Percentiles rank a stretch among this genome's conserved stretches.
Evolutionary conservation across 2,113 vertebrate genomes (phyloP).

Genomic region (Xenopus borealis): DNA sequence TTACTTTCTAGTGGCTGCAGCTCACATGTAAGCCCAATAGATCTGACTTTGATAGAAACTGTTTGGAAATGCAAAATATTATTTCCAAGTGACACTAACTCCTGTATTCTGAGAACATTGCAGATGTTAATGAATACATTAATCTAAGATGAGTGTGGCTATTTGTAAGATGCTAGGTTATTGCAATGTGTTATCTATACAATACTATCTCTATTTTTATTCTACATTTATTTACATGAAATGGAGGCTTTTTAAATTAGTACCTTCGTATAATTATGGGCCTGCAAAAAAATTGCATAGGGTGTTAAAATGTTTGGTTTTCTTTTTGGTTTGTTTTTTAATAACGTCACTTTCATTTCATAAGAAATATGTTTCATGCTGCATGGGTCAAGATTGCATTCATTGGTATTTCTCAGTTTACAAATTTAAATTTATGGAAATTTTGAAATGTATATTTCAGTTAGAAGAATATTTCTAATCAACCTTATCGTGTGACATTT

Average conservation of each 20-base stretch:
- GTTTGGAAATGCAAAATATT: conserved; percentile 10
- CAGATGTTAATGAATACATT: conserved; percentile 11
- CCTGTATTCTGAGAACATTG: background rate
- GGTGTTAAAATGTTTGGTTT: conserved; percentile 41
- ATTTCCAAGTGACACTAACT: background rate
- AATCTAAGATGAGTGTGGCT: conserved; percentile 23
- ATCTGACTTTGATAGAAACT: conserved; percentile 12
- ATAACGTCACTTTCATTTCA: too few species aligned
- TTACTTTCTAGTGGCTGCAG: background rate
- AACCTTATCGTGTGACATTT: too few species aligned
- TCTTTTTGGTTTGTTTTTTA: background rate
- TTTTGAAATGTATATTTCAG: too few species aligned
- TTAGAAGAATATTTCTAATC: too few species aligned
- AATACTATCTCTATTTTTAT: conserved; percentile 34
- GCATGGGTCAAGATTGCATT: too few species aligned
- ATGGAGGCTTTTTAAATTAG: conserved; percentile 44
- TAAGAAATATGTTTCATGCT: too few species aligned
- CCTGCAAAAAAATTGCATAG: conserved; percentile 43
- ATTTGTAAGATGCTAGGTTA: conserved; percentile 7
- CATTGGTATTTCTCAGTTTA: too few species aligned
- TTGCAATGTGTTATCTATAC: conserved; percentile 26
- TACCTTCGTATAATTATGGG: conserved; percentile 43
- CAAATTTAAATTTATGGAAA: too few species aligned
- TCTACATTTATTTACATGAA: conserved; percentile 47
- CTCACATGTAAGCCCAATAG: background rate